A percentile compares a stretch with the other conserved stretches of the same genome.
Conservation (phyloP, 2,797 vertebrate genomes). For the Chaenodraco wilsoni region DNA sequence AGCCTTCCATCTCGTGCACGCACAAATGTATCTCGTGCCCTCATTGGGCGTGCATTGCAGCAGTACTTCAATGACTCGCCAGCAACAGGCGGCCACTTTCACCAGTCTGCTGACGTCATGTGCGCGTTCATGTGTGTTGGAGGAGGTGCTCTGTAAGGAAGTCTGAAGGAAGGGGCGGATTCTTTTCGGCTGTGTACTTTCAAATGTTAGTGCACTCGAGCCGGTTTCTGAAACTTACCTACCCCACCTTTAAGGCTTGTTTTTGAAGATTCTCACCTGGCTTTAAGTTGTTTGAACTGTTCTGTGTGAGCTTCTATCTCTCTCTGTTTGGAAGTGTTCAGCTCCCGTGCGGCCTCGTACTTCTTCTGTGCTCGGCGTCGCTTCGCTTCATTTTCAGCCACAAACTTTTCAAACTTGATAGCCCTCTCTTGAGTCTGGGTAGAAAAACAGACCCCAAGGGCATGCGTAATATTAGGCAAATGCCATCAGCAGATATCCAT, state of each 20-base stretch:
- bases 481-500: background rate
- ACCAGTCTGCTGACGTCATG: too few species aligned
- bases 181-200: too few species aligned
- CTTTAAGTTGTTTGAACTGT: slow-evolving; percentile 71
- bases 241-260: background rate
- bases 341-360: slow-evolving; percentile 72
- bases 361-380: slow-evolving; percentile 73
- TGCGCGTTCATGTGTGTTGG: too few species aligned
- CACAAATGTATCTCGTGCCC: too few species aligned
- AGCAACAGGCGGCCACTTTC: too few species aligned
- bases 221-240: too few species aligned
- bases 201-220: too few species aligned
- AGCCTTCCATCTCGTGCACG: too few species aligned
- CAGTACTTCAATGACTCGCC: too few species aligned
- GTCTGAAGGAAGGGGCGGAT: too few species aligned
- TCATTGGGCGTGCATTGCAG: too few species aligned
- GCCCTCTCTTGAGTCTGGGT: slow-evolving; percentile 77
- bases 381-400: slow-evolving; percentile 80
- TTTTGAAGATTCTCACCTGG: slow-evolving; percentile 64
- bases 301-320: slow-evolving; percentile 76
- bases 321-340: slow-evolving; percentile 73
- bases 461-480: background rate
- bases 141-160: too few species aligned
- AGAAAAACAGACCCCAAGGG: slow-evolving; percentile 20
- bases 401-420: slow-evolving; percentile 80